phyloP scores from a whole-genome alignment of 2,888 invertebrate genomes.

The Hermodice carunculata region DNA sequence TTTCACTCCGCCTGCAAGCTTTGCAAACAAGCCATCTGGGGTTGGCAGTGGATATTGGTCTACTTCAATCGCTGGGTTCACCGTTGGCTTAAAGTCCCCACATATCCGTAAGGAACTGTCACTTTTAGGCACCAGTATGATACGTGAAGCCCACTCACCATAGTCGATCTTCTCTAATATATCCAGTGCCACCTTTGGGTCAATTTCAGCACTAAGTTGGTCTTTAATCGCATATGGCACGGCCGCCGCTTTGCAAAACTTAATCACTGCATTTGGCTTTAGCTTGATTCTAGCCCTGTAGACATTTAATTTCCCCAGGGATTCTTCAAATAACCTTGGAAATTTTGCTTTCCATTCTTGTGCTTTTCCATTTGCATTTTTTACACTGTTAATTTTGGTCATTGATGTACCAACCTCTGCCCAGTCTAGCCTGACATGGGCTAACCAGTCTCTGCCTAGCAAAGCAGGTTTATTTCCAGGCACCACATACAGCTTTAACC shows the following conservation, averaged over 20 bases:
- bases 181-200: too few relatives aligned
- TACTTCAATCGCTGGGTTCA: neutral
- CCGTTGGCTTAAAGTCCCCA: constrained; percentile 6
- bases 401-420: neutral
- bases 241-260: too few relatives aligned
- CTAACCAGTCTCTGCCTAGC: too few relatives aligned
- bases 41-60: constrained; percentile 9
- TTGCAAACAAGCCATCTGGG: constrained; percentile 1
- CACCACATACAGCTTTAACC: too few relatives aligned
- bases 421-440: too few relatives aligned
- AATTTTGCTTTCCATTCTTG: neutral
- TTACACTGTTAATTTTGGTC: neutral
- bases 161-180: too few relatives aligned
- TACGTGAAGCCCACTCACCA: too few relatives aligned
- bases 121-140: too few relatives aligned
- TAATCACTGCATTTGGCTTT: neutral
- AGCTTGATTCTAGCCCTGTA: neutral
- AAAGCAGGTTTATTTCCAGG: too few relatives aligned
- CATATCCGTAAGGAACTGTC: constrained; percentile 7
- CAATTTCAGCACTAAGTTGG: too few relatives aligned
- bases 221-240: too few relatives aligned
- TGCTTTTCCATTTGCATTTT: neutral
- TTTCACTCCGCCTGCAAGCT: neutral
- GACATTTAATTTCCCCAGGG: neutral
- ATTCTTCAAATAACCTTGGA: neutral